Percentiles rank a stretch among this genome's conserved stretches.
These are phyloP conservation scores for Drosophila meridiana DNA, from an alignment of 2,888 invertebrate species.

Conservation along the genomic window DNA sequence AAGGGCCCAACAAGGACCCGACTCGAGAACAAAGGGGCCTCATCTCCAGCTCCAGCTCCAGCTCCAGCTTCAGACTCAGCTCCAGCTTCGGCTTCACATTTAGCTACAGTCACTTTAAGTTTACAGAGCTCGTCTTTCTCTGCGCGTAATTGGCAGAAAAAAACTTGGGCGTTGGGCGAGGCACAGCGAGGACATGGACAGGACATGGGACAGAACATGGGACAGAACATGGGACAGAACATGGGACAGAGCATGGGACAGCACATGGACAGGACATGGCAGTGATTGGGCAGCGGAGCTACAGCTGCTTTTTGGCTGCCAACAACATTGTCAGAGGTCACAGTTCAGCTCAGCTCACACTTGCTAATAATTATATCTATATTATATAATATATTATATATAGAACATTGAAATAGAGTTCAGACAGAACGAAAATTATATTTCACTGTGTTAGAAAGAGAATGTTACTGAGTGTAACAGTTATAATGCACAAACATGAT, in stretches of 20 bases:
- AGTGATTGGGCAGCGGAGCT: constrained; percentile 1
- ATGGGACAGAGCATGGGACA: no score
- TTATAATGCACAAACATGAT: no score
- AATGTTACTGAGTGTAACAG: no score
- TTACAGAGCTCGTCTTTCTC: constrained; percentile 39
- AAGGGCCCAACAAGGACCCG: constrained; percentile 12
- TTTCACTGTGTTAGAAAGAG: no score
- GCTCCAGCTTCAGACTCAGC: background rate
- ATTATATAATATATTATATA: background rate
- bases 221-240: background rate
- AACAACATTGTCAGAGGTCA: constrained; percentile 6
- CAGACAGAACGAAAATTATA: background rate
- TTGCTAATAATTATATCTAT: background rate
- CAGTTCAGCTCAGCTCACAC: constrained; percentile 6
- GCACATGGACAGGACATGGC: background rate
- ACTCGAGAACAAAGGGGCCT: constrained; percentile 33
- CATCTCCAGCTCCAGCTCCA: background rate
- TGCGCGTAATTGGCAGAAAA: constrained; percentile 65
- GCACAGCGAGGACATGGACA: background rate
- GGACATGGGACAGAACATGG: background rate
- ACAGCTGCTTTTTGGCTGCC: background rate
- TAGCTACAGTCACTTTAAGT: constrained; percentile 17
- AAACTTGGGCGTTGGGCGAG: constrained; percentile 23
- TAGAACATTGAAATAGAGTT: background rate
- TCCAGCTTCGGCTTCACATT: background rate